A percentile compares a stretch with the other conserved stretches of the same genome.
phyloP scores from a whole-genome alignment of 2,113 vertebrate species.

The Varanus salvator region DNA sequence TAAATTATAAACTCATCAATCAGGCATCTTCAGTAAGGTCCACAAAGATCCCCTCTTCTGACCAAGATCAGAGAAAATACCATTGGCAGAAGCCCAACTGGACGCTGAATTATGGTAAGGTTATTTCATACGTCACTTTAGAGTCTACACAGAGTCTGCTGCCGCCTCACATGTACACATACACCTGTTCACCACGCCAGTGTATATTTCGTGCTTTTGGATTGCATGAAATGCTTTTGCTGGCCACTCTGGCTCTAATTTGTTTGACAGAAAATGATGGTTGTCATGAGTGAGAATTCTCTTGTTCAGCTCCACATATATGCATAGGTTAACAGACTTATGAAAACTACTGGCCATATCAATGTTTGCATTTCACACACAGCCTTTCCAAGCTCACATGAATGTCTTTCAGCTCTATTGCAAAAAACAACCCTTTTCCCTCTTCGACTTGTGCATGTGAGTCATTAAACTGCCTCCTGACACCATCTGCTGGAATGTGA shows the following conservation, averaged over 20 bases:
- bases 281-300: slow-evolving; percentile 2
- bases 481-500: slow-evolving; percentile 70
- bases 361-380: slow-evolving; percentile 48
- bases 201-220: neutral
- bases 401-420: slow-evolving; percentile 12
- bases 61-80: neutral
- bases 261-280: neutral
- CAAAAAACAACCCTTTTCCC: slow-evolving; percentile 29
- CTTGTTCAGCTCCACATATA: neutral
- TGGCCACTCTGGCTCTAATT: neutral
- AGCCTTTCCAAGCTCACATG: slow-evolving; percentile 33
- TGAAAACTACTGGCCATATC: slow-evolving; percentile 38
- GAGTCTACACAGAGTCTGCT: neutral
- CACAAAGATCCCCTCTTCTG: neutral
- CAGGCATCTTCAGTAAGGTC: neutral
- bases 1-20: neutral
- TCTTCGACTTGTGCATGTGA: neutral
- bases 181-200: neutral
- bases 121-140: neutral
- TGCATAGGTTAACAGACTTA: slow-evolving; percentile 24
- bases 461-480: slow-evolving; percentile 66
- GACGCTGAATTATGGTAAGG: slow-evolving; percentile 12
- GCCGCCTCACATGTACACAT: neutral
- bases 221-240: neutral
- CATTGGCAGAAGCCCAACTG: slow-evolving; percentile 12